Conservation (phyloP, 1,140 invertebrate species). For the Drosophila parabipectinata region DNA sequence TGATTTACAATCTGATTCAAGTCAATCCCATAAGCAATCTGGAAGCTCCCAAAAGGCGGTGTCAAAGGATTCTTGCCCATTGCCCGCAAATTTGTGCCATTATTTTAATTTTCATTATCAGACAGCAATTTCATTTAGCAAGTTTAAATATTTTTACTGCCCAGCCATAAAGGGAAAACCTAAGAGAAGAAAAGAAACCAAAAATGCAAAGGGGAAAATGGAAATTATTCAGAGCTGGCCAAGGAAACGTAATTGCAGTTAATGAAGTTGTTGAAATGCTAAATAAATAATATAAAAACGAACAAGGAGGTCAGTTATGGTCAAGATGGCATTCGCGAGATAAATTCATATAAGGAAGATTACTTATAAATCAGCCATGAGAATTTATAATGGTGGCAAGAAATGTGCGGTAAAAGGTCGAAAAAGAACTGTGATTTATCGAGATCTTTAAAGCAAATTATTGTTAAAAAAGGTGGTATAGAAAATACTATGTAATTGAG, state of each 20-base stretch:
- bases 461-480: too few relatives aligned
- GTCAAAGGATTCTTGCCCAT: conserved; percentile 1
- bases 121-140: conserved; percentile 22
- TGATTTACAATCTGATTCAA: conserved; percentile 35
- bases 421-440: not conserved
- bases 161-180: not conserved
- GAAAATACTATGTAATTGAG: too few relatives aligned
- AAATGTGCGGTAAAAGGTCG: not conserved
- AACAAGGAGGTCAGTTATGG: not conserved
- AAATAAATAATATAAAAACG: conserved; percentile 55
- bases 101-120: conserved; percentile 37
- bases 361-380: conserved; percentile 10
- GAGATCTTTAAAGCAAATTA: not conserved
- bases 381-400: not conserved
- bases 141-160: conserved; percentile 34
- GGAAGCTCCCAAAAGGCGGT: not conserved
- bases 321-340: conserved; percentile 14
- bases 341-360: not conserved
- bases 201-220: conserved; percentile 5
- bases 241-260: conserved; percentile 40
- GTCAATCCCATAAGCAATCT: conserved; percentile 38
- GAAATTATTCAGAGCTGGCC: conserved; percentile 29
- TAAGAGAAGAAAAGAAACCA: not conserved
- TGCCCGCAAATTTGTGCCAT: conserved; percentile 13
- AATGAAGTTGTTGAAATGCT: conserved; percentile 59